Conservation (phyloP, 2,797 vertebrate genomes). For the Rhynchotus rufescens region DNA sequence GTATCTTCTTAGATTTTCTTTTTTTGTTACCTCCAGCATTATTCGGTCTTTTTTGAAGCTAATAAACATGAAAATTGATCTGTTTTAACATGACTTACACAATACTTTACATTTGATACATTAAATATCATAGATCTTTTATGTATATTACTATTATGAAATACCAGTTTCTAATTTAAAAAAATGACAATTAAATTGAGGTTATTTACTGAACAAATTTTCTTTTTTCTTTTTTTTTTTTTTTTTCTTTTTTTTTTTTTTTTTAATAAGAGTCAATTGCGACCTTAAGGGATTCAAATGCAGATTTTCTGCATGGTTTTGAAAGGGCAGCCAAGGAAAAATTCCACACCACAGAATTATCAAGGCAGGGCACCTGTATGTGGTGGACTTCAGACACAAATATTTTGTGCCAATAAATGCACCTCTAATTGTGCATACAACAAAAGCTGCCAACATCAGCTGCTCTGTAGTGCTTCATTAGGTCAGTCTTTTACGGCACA, state of each 20-base stretch:
- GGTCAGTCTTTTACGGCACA: neutral
- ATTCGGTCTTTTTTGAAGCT: neutral
- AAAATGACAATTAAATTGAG: neutral
- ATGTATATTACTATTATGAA: neutral
- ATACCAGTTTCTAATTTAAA: neutral
- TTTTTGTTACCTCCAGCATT: neutral
- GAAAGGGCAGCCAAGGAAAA: neutral
- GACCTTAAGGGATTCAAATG: neutral
- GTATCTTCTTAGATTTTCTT: neutral
- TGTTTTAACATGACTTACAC: neutral
- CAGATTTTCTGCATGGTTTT: neutral
- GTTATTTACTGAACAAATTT: neutral
- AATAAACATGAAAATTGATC: neutral
- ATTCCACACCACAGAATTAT: neutral
- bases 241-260: neutral
- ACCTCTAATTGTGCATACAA: neutral
- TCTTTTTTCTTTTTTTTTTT: neutral
- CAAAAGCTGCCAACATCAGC: neutral
- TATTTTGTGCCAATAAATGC: conserved; percentile 31
- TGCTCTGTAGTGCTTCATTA: neutral
- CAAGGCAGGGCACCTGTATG: neutral
- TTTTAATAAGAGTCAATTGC: neutral
- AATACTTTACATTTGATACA: neutral
- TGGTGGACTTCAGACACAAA: neutral
- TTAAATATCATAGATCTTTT: neutral